Evolutionary conservation across 2,113 vertebrate species (phyloP), one percentile per base, ranked within the genome.

Genomic region (Melierax canorus): DNA sequence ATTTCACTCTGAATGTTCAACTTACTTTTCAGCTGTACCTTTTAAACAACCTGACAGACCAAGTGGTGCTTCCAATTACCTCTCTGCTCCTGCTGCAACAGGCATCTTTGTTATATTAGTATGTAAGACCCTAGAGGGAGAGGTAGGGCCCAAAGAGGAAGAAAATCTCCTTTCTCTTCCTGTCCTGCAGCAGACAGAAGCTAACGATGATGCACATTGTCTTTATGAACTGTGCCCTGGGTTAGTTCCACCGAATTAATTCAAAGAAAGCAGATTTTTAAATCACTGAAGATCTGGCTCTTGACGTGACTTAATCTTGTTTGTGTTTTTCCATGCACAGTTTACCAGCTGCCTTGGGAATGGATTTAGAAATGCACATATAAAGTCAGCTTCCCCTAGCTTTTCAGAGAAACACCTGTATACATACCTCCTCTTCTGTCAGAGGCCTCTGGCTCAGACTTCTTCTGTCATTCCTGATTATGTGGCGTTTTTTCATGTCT

Each of bases 401-500:
- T 41, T 55, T 76, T 58, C 64, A 82, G 69, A 50, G 51, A 43
- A 75, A 48, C 73, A 15, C 50, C 58, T 38, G 30, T 26, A 30
- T 64, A 77, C 53, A 16, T 98, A 99, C 99, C 99, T 99, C 98
- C 58, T 99, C 98, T 48, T 98, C 98, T 0, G 97, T 98, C 60
- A 99, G 97, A 43, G 97, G 97, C 92, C 97, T 97, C 94, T 98
- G 98, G 62, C 94, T 96, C 6, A 94, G 94, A 50, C 90, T 97
- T n/a, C 93, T 98, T 74, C 97, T 97, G 79, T 97, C 97, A 18
- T 90, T 96, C 43, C 94, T 94, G 16, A 84, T 50, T 2, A 48
- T 0, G 1, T 92, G 96, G 14, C 1, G 88, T 15, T 97, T 97
- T 71, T 79, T 97, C 76, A 97, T 32, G 17, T 97, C 98, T 86